Percentiles rank a stretch among this genome's conserved stretches.
Evolutionary conservation across 2,888 invertebrate genomes (phyloP).

Genomic region (Pachydiplax longipennis): DNA sequence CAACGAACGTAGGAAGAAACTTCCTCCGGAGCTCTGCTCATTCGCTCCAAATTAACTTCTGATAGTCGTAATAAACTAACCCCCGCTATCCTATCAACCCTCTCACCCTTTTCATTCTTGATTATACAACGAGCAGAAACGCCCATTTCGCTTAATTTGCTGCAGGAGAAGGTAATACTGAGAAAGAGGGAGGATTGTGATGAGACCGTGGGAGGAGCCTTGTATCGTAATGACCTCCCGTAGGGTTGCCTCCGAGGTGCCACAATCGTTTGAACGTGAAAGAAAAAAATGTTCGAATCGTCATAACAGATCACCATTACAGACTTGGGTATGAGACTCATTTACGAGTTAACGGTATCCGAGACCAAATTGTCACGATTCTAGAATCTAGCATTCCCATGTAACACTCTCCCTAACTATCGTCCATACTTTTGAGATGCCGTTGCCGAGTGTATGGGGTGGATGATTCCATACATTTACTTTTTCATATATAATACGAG

Average conservation of each 20-base stretch:
- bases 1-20: background rate
- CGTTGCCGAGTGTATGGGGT: too few species aligned
- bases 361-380: background rate
- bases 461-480: too few species aligned
- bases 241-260: background rate
- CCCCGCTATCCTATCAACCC: background rate
- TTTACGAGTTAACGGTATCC: slow-evolving; percentile 2
- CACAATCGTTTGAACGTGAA: background rate
- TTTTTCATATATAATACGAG: too few species aligned
- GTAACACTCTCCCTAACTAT: background rate
- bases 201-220: background rate
- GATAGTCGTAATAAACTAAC: background rate
- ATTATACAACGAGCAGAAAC: background rate
- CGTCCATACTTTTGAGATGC: background rate
- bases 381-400: background rate
- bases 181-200: background rate
- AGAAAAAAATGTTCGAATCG: background rate
- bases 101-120: background rate
- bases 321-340: background rate
- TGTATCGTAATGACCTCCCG: slow-evolving; percentile 4
- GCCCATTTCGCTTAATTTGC: background rate
- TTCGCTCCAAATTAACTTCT: background rate
- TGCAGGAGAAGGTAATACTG: background rate
- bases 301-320: background rate
- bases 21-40: background rate